Evolutionary conservation across 2,113 vertebrate genomes (phyloP).

Genomic region (Lonchura striata): DNA sequence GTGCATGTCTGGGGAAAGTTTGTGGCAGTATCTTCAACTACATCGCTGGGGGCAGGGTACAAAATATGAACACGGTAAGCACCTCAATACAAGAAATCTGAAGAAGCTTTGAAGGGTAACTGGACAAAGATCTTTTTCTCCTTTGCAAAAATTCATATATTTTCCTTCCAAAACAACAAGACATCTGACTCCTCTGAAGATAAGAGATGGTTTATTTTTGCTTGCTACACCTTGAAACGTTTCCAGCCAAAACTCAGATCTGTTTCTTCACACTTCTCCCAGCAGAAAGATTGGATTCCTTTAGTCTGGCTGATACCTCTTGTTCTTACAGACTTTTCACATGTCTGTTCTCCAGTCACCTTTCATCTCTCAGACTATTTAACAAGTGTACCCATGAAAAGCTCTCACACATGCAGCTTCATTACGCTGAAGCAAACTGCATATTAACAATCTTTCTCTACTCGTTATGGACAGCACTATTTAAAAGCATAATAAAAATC

Average conservation of each 20-base stretch:
- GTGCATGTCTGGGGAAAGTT: not conserved
- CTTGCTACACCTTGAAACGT: not conserved
- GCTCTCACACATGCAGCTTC: not conserved
- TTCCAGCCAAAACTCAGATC: not conserved
- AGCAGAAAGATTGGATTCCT: not conserved
- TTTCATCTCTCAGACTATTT: not conserved
- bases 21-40: not conserved
- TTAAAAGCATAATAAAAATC: not conserved
- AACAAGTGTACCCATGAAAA: not conserved
- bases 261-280: not conserved
- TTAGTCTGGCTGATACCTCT: not conserved
- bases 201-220: not conserved
- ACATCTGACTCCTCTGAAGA: not conserved
- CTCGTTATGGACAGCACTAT: not conserved
- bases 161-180: not conserved
- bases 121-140: not conserved
- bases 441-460: not conserved
- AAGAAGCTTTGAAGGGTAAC: not conserved
- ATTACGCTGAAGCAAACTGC: not conserved
- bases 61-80: conserved; percentile 5
- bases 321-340: not conserved
- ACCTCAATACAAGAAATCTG: not conserved
- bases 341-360: not conserved
- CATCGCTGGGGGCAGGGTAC: not conserved
- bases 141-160: not conserved